Evolutionary conservation across 2,113 vertebrate genomes (phyloP).

Genomic region (Epinephelus lanceolatus): DNA sequence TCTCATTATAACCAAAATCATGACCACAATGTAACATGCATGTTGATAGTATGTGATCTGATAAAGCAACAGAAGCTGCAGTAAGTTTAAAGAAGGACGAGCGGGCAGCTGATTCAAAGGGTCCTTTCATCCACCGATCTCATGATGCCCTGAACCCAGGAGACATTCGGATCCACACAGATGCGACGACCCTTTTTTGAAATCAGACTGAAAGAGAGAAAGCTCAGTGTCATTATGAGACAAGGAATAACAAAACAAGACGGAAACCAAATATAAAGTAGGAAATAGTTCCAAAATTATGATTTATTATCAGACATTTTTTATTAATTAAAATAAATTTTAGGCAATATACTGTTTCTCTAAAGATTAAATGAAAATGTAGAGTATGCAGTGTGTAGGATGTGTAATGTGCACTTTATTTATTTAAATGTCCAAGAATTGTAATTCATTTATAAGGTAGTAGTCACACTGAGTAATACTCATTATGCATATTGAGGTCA

Average conservation of each 20-base stretch:
- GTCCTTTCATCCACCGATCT: not conserved
- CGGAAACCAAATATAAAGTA: not conserved
- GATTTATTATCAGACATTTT: not conserved
- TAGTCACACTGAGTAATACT: not conserved
- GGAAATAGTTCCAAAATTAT: not conserved
- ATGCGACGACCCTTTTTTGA: not conserved
- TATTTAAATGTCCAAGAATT: not conserved
- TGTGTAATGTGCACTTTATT: not conserved
- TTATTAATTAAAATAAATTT: not conserved
- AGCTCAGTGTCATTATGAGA: no score
- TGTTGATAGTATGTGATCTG: not conserved
- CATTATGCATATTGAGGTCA: no score
- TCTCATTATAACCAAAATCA: not conserved
- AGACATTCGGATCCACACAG: constrained; percentile 38
- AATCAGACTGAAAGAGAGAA: constrained; percentile 53
- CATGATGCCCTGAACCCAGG: constrained; percentile 58
- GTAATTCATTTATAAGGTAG: not conserved
- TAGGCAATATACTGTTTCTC: not conserved
- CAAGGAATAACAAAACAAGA: no score
- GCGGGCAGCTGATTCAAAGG: not conserved
- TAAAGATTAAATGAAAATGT: not conserved
- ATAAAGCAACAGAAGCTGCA: not conserved
- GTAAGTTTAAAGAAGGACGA: not conserved
- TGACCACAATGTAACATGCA: no score
- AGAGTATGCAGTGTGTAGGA: not conserved